Percentiles rank a stretch among this genome's conserved stretches.
phyloP scores from a whole-genome alignment of 2,113 vertebrate genomes.

The Rhinolophus ferrumequinum region DNA sequence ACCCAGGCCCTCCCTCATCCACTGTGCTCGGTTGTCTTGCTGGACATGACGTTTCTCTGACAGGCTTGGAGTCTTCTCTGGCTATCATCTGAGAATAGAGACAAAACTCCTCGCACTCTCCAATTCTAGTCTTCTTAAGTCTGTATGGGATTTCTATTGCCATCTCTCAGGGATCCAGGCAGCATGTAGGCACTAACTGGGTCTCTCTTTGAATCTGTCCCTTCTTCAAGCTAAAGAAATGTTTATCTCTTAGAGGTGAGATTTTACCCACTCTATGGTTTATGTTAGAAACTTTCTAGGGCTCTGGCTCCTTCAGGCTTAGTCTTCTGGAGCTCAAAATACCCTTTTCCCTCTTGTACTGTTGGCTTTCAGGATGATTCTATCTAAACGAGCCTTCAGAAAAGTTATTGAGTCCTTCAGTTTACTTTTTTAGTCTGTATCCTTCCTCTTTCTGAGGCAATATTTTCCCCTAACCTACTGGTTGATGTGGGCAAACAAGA shows the following conservation, averaged over 20 bases:
- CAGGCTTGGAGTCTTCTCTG: not conserved
- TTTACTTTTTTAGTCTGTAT: not conserved
- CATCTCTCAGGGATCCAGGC: not conserved
- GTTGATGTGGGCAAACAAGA: not conserved
- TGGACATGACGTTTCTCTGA: not conserved
- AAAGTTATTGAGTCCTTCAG: not conserved
- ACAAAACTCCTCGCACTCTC: not conserved
- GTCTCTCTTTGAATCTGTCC: not conserved
- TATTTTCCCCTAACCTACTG: not conserved
- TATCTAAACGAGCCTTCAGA: not conserved
- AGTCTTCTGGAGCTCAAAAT: not conserved
- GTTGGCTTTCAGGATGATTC: not conserved
- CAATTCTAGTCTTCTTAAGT: not conserved
- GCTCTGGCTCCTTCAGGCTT: not conserved
- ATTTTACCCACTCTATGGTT: not conserved
- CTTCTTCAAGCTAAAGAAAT: not conserved
- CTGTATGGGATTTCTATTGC: not conserved
- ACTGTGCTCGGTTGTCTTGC: not conserved
- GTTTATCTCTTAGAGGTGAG: not conserved
- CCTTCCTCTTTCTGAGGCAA: not conserved
- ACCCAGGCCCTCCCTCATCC: not conserved
- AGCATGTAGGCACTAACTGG: not conserved
- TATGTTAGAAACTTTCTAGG: not conserved
- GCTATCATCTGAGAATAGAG: not conserved
- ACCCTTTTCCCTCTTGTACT: not conserved